A percentile compares a stretch with the other conserved stretches of the same genome.
phyloP scores from a whole-genome alignment of 2,113 vertebrate genomes.

The Chelonoidis abingdonii region DNA sequence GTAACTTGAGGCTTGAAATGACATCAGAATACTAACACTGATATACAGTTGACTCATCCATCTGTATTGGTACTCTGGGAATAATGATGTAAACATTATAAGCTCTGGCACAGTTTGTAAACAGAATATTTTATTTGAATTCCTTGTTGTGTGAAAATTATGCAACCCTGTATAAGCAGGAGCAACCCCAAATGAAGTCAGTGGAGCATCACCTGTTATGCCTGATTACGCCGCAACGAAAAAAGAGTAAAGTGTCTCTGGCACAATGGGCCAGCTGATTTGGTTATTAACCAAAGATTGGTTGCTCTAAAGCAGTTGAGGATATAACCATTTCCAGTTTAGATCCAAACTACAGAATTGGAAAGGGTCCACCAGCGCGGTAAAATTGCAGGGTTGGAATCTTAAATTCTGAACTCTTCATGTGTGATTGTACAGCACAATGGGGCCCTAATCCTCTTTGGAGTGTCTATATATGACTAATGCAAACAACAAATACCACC shows the following conservation, averaged over 20 bases:
- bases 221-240: background rate
- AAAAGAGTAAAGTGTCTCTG: background rate
- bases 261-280: background rate
- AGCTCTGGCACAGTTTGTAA: background rate
- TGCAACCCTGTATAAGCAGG: background rate
- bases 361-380: background rate
- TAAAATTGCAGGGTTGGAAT: background rate
- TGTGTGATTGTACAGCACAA: background rate
- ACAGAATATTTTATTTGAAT: background rate
- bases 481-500: background rate
- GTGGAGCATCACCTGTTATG: background rate
- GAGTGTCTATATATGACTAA: background rate
- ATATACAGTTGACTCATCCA: background rate
- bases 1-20: background rate
- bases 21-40: background rate
- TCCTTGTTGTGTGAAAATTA: background rate
- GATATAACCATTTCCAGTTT: background rate
- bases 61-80: background rate
- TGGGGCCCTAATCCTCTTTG: background rate
- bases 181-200: background rate
- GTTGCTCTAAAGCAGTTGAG: background rate
- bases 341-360: background rate
- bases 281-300: background rate
- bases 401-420: background rate
- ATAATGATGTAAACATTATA: background rate